Evolutionary conservation across 1,140 invertebrate genomes (phyloP).

Genomic region (Papilio dardanus): DNA sequence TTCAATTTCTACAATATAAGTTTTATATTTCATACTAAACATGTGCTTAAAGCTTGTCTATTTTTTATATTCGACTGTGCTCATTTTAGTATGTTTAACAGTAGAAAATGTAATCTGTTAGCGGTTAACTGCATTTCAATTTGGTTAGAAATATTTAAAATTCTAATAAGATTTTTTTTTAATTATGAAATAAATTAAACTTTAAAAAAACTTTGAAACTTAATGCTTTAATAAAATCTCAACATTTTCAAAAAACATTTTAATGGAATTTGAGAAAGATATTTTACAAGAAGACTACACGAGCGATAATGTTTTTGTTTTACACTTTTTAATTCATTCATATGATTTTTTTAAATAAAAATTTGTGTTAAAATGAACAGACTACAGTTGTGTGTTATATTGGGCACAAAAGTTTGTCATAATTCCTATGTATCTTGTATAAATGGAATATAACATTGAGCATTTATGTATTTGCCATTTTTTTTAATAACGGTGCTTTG

Average conservation of each 20-base stretch:
- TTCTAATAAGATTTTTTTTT: too few relatives aligned
- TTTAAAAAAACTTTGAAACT: too few relatives aligned
- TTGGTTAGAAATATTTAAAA: slow-evolving; percentile 12
- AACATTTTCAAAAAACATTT: too few relatives aligned
- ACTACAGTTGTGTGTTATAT: not conserved
- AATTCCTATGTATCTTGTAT: slow-evolving; percentile 44
- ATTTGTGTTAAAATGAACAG: not conserved
- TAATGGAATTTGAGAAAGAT: too few relatives aligned
- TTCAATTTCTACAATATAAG: slow-evolving; percentile 41
- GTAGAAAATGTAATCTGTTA: too few relatives aligned
- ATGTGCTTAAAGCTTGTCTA: slow-evolving; percentile 53
- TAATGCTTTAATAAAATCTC: too few relatives aligned
- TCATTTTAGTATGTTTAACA: not conserved
- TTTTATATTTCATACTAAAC: slow-evolving; percentile 44
- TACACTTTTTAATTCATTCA: not conserved
- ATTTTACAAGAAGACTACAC: too few relatives aligned
- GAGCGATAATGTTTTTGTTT: too few relatives aligned
- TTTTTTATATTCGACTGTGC: slow-evolving; percentile 45
- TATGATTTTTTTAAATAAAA: not conserved
- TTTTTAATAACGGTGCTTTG: slow-evolving; percentile 36
- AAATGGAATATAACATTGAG: slow-evolving; percentile 24
- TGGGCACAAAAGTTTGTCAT: slow-evolving; percentile 44
- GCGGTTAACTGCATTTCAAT: too few relatives aligned
- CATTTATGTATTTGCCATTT: slow-evolving; percentile 37
- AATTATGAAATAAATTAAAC: too few relatives aligned